Percentiles rank a stretch among this genome's conserved stretches.
These are phyloP conservation scores for Meiosimyza decipiens DNA, from an alignment of 2,888 invertebrate genomes.

Conservation along the genomic window DNA sequence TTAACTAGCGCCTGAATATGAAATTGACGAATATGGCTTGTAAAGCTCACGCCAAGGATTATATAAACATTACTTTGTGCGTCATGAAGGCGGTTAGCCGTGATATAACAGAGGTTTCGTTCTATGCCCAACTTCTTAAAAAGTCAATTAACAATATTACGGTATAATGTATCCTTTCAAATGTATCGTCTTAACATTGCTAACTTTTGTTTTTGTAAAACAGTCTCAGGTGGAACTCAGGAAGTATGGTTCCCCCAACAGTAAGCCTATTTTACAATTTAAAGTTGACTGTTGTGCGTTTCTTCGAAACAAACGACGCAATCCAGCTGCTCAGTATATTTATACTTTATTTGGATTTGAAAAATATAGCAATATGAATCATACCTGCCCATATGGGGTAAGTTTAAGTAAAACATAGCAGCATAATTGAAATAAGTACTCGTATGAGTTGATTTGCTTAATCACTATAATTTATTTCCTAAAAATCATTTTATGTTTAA, in stretches of 20 bases:
- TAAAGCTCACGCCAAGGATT: conserved; percentile 16
- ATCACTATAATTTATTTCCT: no score
- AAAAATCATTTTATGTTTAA: no score
- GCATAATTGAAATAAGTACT: background rate
- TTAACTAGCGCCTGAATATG: background rate
- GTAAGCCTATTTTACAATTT: background rate
- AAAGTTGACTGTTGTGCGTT: conserved; percentile 20
- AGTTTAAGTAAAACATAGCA: background rate
- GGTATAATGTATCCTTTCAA: conserved; percentile 15
- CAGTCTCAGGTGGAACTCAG: background rate
- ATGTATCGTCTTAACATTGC: background rate
- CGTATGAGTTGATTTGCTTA: no score
- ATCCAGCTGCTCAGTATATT: background rate
- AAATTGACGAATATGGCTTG: conserved; percentile 33
- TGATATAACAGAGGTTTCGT: conserved; percentile 25
- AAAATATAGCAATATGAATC: conserved; percentile 33
- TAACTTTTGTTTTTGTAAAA: background rate
- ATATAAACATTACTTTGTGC: conserved; percentile 21
- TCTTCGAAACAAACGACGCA: conserved; percentile 10
- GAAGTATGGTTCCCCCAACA: background rate
- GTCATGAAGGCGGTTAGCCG: conserved; percentile 34
- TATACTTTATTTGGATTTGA: conserved; percentile 10
- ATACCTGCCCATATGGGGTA: conserved; percentile 32
- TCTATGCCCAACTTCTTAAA: conserved; percentile 12
- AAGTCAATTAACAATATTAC: conserved; percentile 27